Base-by-base conservation (phyloP, 1,140 invertebrate genomes). In the Ostrea denselamellosa region DNA sequence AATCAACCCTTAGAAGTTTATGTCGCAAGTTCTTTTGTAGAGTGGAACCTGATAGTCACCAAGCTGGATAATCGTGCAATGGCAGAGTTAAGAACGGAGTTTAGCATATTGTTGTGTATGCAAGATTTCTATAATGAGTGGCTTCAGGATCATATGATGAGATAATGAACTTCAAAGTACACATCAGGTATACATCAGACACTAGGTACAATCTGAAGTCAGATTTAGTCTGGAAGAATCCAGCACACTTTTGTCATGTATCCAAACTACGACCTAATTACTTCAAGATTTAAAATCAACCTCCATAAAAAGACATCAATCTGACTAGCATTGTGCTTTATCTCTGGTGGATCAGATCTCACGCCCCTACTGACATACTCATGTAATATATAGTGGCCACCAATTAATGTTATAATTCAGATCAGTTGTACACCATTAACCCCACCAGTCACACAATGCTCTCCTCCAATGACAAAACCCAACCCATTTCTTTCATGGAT, bases 331-430 rank as follows among this genome's bases (percentile, higher is more conserved):
- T 77, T 77, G 9, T 12, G 34, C 12, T 17, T 77, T 77, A 77
- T 77, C 68, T 77, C 0, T 34, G 14, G 25, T 44, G 34, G 7
- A 77, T 77, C 68, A 34, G 68, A 77, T 77, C 68, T 34, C 68
- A 77, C 68, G 28, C 68, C 25, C 68, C 68, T 25, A 77, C 25
- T 77, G 56, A 77, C 68, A 77, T 44, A 44, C 34, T 44, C 34
- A 44, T 5, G 34, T 44, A 44, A 44, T 44, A 44, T 44, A 44
- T 44, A 44, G 34, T 44, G 34, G 34, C 34, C 5, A 2, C 34
- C 34, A 44, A 44, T 44, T 44, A 44, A 44, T n/a, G n/a, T n/a
- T n/a, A n/a, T n/a, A n/a, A n/a, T n/a, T n/a, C n/a, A n/a, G n/a
- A n/a, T 44, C 10, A 9, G 22, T 44, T 77, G 25, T 77, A 77